Evolutionary conservation across 1,140 invertebrate species (phyloP).

Genomic region (Cataglyphis hispanica): DNA sequence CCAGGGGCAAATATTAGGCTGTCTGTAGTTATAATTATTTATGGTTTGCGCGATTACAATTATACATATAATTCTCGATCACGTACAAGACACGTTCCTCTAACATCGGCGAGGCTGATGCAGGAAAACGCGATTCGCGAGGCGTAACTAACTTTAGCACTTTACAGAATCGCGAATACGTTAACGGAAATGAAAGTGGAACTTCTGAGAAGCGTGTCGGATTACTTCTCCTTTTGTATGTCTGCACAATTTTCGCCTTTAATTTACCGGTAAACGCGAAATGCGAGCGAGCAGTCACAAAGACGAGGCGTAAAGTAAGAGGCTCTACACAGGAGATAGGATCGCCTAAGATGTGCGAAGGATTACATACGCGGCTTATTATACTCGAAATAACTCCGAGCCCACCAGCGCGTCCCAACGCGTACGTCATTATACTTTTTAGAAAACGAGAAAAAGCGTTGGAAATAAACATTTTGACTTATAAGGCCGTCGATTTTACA

Average conservation of each 20-base stretch:
- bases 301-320: neutral
- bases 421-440: slow-evolving; percentile 35
- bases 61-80: neutral
- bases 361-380: slow-evolving; percentile 25
- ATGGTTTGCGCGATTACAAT: too few species aligned
- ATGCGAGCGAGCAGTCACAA: neutral
- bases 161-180: neutral
- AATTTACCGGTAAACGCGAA: slow-evolving; percentile 16
- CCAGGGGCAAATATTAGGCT: neutral
- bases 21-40: neutral
- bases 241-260: neutral
- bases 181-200: neutral
- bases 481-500: neutral
- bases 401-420: neutral
- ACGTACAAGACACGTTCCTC: neutral
- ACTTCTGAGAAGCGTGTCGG: neutral
- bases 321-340: neutral
- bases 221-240: neutral
- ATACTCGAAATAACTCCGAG: slow-evolving; percentile 29
- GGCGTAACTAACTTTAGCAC: neutral
- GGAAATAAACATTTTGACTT: neutral
- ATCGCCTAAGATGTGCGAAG: slow-evolving; percentile 11
- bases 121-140: too few species aligned
- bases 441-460: neutral
- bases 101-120: too few species aligned